Conservation (phyloP, 2,888 invertebrate genomes). For the Heteromurus nitidus region DNA sequence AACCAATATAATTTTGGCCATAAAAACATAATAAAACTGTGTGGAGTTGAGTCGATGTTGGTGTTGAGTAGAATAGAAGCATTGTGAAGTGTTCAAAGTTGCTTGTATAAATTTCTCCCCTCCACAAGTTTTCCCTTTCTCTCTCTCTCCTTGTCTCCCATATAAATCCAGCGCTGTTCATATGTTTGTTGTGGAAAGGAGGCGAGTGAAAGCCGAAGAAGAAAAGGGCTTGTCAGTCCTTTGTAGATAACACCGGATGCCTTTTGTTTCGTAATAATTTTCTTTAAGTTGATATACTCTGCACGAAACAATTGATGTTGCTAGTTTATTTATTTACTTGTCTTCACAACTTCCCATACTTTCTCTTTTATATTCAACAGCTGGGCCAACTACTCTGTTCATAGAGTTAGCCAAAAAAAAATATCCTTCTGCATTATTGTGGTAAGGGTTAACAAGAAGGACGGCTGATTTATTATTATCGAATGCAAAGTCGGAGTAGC, state of each 20-base stretch:
- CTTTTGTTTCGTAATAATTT: conserved; percentile 61
- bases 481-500: background rate
- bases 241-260: conserved; percentile 61
- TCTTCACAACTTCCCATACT: background rate
- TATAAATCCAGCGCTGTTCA: conserved; percentile 55
- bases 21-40: conserved; percentile 38
- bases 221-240: conserved; percentile 44
- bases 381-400: too few species aligned
- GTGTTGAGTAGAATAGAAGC: conserved; percentile 24
- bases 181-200: conserved; percentile 40
- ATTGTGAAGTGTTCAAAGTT: conserved; percentile 27
- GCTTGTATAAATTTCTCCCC: conserved; percentile 7
- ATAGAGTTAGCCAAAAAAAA: background rate
- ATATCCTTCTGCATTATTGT: background rate
- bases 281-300: conserved; percentile 48
- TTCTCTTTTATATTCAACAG: conserved; percentile 1
- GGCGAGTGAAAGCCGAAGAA: conserved; percentile 52
- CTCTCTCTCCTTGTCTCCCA: conserved; percentile 32
- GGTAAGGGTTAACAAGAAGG: background rate
- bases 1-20: conserved; percentile 41
- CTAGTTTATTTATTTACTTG: background rate
- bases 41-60: conserved; percentile 22
- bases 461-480: background rate
- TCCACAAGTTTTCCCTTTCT: background rate
- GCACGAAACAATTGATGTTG: background rate